Conservation (phyloP, 2,888 invertebrate genomes). For the Apeira syringaria region DNA sequence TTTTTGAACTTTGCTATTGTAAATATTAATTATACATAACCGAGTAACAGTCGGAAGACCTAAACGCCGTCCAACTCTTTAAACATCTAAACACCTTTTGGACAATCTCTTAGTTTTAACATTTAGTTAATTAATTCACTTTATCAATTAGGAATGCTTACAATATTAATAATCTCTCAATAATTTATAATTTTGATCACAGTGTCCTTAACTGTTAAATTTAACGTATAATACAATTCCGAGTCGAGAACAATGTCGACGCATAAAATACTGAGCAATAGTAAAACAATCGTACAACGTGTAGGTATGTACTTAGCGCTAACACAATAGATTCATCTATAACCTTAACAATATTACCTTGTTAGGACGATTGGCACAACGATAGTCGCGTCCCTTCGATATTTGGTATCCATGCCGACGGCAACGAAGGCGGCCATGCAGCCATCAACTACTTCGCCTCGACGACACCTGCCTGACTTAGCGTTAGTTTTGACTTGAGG, state of each 20-base stretch:
- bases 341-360: slow-evolving; percentile 77
- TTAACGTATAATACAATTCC: slow-evolving; percentile 81
- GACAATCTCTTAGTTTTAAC: slow-evolving; percentile 66
- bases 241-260: slow-evolving; percentile 65
- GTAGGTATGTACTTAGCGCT: slow-evolving; percentile 68
- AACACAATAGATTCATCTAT: slow-evolving; percentile 73
- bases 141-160: slow-evolving; percentile 80
- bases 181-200: slow-evolving; percentile 84
- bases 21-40: slow-evolving; percentile 20
- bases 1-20: slow-evolving; percentile 53
- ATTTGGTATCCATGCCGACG: slow-evolving; percentile 65
- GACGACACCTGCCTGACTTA: slow-evolving; percentile 72
- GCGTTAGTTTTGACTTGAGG: slow-evolving; percentile 77
- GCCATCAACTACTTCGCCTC: neutral
- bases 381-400: slow-evolving; percentile 66
- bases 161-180: slow-evolving; percentile 81
- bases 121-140: slow-evolving; percentile 75
- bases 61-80: neutral
- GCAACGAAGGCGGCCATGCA: slow-evolving; percentile 17
- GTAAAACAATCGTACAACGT: slow-evolving; percentile 75
- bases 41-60: neutral
- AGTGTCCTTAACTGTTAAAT: slow-evolving; percentile 81
- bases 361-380: slow-evolving; percentile 78
- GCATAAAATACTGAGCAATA: slow-evolving; percentile 82
- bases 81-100: slow-evolving; percentile 41